Percentiles rank a stretch among this genome's conserved stretches.
Evolutionary conservation across 2,113 vertebrate genomes (phyloP).

Genomic region (Seriola rivoliana): DNA sequence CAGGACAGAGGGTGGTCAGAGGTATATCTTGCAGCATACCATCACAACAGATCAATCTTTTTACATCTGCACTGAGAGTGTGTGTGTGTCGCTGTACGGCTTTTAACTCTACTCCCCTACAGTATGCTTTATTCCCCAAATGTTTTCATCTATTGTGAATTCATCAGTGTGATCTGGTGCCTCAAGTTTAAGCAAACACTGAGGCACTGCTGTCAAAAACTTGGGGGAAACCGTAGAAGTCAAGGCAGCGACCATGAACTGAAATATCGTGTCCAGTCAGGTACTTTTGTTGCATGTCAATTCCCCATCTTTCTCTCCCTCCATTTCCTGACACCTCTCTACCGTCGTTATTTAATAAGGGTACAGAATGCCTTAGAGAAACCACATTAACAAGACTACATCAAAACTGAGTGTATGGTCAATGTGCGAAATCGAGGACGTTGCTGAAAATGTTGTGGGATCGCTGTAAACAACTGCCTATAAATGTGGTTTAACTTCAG

Average conservation of each 20-base stretch:
- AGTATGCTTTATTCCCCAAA: background rate
- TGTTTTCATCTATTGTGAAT: background rate
- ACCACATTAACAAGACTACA: too few species aligned
- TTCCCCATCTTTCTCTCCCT: background rate
- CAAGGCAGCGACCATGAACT: background rate
- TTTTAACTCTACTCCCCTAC: background rate
- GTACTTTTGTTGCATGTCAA: background rate
- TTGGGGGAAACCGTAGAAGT: background rate
- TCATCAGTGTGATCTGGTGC: background rate
- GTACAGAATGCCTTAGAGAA: background rate
- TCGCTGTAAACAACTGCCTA: too few species aligned
- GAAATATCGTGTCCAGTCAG: background rate
- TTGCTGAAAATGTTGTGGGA: too few species aligned
- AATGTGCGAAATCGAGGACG: too few species aligned
- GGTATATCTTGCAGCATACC: background rate
- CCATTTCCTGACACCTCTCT: background rate
- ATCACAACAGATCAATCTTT: background rate
- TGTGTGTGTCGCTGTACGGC: background rate
- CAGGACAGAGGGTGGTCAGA: conserved; percentile 32
- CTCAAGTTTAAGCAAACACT: background rate
- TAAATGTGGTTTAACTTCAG: too few species aligned
- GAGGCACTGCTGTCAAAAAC: background rate
- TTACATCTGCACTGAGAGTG: background rate
- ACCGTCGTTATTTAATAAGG: background rate
- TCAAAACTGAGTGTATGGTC: too few species aligned